phyloP scores from a whole-genome alignment of 2,888 invertebrate genomes.

The Steinernema scapterisci region DNA sequence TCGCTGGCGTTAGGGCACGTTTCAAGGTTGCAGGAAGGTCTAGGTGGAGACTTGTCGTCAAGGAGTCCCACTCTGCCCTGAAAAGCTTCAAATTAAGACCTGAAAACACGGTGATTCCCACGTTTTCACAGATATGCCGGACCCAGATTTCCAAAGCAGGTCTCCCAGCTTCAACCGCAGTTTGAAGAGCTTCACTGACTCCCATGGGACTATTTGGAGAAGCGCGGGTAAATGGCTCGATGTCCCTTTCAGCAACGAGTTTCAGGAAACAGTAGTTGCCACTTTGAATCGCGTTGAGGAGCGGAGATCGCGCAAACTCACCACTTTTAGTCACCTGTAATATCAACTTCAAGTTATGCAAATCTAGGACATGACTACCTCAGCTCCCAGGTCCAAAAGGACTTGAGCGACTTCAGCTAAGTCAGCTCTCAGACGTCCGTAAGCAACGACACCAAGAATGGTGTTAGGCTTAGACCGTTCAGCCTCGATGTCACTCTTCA shows the following conservation, averaged over 20 bases:
- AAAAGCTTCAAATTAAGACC: not conserved
- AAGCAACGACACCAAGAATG: too few species aligned
- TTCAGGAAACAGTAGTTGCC: not conserved
- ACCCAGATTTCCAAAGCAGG: not conserved
- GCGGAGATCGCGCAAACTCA: not conserved
- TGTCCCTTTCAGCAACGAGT: not conserved
- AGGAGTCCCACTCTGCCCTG: not conserved
- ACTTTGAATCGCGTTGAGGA: slow-evolving; percentile 10
- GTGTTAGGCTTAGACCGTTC: too few species aligned
- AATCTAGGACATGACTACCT: not conserved
- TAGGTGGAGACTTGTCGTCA: not conserved
- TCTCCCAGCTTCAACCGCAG: not conserved
- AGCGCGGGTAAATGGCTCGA: not conserved
- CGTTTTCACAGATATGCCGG: not conserved
- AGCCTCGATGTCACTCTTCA: too few species aligned
- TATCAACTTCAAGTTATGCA: too few species aligned
- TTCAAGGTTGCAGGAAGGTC: not conserved
- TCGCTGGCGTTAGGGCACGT: not conserved
- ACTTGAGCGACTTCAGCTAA: too few species aligned
- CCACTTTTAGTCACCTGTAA: slow-evolving; percentile 12
- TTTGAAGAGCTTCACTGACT: not conserved
- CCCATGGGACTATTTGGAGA: not conserved
- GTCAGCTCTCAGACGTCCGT: too few species aligned
- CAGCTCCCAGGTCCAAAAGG: slow-evolving; percentile 2
- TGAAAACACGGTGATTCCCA: not conserved